These are phyloP conservation scores for Todus mexicanus DNA, from an alignment of 2,797 vertebrate species.

Conservation along the genomic window DNA sequence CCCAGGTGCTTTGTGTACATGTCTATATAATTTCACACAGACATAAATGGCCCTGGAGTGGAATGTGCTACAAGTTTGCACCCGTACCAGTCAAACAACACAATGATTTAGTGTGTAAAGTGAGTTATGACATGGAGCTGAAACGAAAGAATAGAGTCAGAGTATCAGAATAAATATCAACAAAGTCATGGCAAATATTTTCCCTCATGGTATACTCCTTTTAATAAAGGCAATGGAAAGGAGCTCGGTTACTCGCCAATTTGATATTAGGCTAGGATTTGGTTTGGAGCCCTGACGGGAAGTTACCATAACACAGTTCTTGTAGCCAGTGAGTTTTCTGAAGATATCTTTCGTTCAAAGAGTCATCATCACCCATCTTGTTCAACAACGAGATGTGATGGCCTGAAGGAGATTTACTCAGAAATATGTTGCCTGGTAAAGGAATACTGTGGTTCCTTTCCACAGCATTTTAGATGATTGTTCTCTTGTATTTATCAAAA, in stretches of 20 bases:
- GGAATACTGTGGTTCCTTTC: neutral
- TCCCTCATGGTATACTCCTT: neutral
- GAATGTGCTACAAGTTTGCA: constrained; percentile 40
- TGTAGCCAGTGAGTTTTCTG: neutral
- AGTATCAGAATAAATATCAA: constrained; percentile 17
- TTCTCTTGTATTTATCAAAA: neutral
- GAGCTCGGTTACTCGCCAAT: neutral
- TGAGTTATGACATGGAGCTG: constrained; percentile 25
- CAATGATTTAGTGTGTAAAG: neutral
- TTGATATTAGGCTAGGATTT: neutral
- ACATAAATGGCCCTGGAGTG: constrained; percentile 41
- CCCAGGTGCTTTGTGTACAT: constrained; percentile 47
- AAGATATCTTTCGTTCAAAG: neutral
- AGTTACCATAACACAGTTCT: neutral
- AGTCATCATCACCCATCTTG: neutral
- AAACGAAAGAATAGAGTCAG: constrained; percentile 28
- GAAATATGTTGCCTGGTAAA: neutral
- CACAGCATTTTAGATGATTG: neutral
- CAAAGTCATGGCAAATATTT: neutral
- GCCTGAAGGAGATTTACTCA: neutral
- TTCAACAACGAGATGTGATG: neutral
- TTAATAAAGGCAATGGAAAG: neutral
- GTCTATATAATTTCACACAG: constrained; percentile 32
- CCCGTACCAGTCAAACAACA: neutral
- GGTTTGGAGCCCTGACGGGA: neutral